Evolutionary conservation across 2,888 invertebrate species (phyloP).

Genomic region (Lasiommata megera): DNA sequence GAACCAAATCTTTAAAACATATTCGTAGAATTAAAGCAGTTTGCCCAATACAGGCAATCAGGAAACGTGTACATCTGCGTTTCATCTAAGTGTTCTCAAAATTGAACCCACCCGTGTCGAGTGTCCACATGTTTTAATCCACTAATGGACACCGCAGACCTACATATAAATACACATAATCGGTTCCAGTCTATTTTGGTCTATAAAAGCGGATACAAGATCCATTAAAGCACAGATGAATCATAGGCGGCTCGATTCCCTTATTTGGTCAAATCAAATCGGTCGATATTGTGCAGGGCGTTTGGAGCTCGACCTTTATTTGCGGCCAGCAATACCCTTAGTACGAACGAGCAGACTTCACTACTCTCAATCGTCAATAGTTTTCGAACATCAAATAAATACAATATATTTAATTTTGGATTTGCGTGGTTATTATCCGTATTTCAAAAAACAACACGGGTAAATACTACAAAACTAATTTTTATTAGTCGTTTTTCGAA

Average conservation of each 20-base stretch:
- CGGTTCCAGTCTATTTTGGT: slow-evolving; percentile 32
- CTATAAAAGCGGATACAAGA: slow-evolving; percentile 20
- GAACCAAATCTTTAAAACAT: too few relatives aligned
- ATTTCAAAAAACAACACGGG: too few relatives aligned
- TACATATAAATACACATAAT: slow-evolving; percentile 22
- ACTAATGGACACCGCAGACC: background rate
- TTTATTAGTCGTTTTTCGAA: too few relatives aligned
- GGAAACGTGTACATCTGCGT: background rate
- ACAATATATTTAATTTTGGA: too few relatives aligned
- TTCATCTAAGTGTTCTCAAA: background rate
- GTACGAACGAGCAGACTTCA: background rate
- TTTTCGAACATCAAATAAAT: background rate
- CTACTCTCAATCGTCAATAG: background rate
- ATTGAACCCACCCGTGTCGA: background rate
- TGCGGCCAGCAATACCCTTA: background rate
- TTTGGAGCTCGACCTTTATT: slow-evolving; percentile 45
- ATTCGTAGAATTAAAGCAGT: too few relatives aligned
- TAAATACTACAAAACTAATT: too few relatives aligned
- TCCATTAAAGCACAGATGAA: slow-evolving; percentile 42
- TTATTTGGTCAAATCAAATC: slow-evolving; percentile 60
- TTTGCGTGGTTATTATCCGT: too few relatives aligned
- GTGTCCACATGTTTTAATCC: background rate
- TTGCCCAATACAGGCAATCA: background rate
- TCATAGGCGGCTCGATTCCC: slow-evolving; percentile 47
- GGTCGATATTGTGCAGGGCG: slow-evolving; percentile 32